Evolutionary conservation across 2,888 invertebrate genomes (phyloP), one percentile per base, ranked within the genome.

Genomic region (Limulus polyphemus): DNA sequence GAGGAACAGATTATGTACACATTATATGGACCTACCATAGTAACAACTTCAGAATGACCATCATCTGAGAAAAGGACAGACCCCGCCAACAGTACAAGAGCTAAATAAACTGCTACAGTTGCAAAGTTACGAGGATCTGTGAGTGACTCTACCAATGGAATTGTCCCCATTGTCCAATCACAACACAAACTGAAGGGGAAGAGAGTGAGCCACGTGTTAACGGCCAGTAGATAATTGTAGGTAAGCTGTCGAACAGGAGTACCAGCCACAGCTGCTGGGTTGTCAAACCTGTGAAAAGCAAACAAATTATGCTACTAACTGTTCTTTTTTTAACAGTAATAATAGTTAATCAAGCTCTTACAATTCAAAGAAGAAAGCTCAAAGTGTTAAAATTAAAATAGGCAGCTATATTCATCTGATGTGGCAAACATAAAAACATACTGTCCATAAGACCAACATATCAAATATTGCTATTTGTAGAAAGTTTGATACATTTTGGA

Each of bases 121-220:
- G 85, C 84, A 56, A 92, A 69, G 78, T 94, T 94, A 54, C 95
- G 82, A 0, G 82, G 77, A 77, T 97, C 97, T 9, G 81, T 73
- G 75, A 91, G 81, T 50, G 87, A 84, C 70, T 85, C 84, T 56
- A 97, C 81, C 61, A 97, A 77, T 0, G 93, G 89, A 62, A 97
- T 86, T 10, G 92, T 92, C 59, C 91, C 95, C 97, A 97, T 97
- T 55, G 95, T 97, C 95, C 95, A 97, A 79, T 97, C 97, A 77
- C 95, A 95, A 79, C 95, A 95, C 61, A 97, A 81, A 70, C 88
- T 84, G 70, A 87, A 87, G 1, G 97, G 97, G 73, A 89, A 84
- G 60, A 94, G 81, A 68, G 97, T 80, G 69, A 97, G 81, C 89
- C 92, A 92, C 60, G 87, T 81, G 79, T 97, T 97, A 68, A 94